These are phyloP conservation scores for Brachionus plicatilis DNA, from an alignment of 1,140 invertebrate genomes.

Conservation along the genomic window DNA sequence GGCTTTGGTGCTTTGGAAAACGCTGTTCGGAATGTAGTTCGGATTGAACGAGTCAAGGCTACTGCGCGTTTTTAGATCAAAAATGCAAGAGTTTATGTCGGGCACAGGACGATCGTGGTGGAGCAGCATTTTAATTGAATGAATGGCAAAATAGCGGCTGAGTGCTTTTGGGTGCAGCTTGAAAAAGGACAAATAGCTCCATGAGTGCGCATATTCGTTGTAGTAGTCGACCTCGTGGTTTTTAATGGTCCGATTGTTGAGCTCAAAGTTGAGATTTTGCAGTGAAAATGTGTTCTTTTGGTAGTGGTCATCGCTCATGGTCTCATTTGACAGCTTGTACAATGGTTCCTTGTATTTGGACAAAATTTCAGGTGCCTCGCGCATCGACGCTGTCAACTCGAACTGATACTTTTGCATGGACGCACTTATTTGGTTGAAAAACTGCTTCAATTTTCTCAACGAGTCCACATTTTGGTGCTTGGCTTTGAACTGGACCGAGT, in stretches of 20 bases:
- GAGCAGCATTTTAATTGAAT: conserved; percentile 19
- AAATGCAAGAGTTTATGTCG: conserved; percentile 5
- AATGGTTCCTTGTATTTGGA: conserved; percentile 18
- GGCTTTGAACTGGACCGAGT: neutral
- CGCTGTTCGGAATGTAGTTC: neutral
- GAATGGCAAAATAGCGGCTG: neutral
- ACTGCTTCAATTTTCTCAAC: neutral
- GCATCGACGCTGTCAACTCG: neutral
- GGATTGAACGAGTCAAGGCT: neutral
- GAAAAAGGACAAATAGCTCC: conserved; percentile 20
- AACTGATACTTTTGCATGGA: neutral
- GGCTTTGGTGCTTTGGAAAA: neutral
- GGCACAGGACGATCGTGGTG: neutral
- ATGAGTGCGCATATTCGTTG: neutral
- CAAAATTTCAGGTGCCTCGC: conserved; percentile 18
- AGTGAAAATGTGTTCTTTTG: neutral
- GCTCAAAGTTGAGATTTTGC: conserved; percentile 29
- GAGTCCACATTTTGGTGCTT: neutral
- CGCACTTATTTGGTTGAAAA: neutral
- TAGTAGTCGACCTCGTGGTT: neutral
- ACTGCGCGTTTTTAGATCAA: neutral
- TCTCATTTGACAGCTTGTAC: conserved; percentile 12
- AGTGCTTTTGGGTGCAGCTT: neutral
- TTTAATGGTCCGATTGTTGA: conserved; percentile 21
- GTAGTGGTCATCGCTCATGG: neutral